These are phyloP conservation scores for Platorchestia sp. DNA, from an alignment of 1,140 invertebrate species.

Conservation along the genomic window DNA sequence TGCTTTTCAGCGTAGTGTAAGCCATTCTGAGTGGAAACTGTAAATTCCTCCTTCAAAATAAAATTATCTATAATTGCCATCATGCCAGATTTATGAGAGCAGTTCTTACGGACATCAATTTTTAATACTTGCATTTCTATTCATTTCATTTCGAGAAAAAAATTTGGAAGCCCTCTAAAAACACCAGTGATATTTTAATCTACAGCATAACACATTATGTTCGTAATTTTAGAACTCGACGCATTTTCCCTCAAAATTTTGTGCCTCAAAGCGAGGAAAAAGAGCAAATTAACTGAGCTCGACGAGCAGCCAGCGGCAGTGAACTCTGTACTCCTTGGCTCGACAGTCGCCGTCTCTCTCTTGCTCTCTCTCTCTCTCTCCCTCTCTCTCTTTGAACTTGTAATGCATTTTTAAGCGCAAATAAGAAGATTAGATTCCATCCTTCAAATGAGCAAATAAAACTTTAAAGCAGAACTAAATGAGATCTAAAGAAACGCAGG, in stretches of 20 bases:
- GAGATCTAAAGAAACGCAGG: constrained; percentile 43
- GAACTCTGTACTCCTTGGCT: neutral
- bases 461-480: constrained; percentile 44
- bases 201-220: neutral
- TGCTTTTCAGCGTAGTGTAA: neutral
- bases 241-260: neutral
- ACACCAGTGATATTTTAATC: neutral
- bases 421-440: neutral
- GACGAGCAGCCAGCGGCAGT: neutral
- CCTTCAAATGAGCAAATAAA: constrained; percentile 43
- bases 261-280: neutral
- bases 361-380: neutral
- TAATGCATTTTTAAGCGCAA: constrained; percentile 40
- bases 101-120: neutral
- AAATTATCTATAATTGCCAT: neutral
- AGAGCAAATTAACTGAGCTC: neutral
- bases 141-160: neutral
- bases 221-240: neutral
- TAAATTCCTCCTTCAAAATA: neutral
- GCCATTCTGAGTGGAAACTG: neutral
- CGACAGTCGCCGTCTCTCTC: neutral
- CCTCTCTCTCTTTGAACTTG: neutral
- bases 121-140: neutral
- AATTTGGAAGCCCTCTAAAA: too few relatives aligned
- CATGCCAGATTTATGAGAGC: neutral